phyloP scores from a whole-genome alignment of 1,140 invertebrate genomes.

The Pogonognathellus flavescens region DNA sequence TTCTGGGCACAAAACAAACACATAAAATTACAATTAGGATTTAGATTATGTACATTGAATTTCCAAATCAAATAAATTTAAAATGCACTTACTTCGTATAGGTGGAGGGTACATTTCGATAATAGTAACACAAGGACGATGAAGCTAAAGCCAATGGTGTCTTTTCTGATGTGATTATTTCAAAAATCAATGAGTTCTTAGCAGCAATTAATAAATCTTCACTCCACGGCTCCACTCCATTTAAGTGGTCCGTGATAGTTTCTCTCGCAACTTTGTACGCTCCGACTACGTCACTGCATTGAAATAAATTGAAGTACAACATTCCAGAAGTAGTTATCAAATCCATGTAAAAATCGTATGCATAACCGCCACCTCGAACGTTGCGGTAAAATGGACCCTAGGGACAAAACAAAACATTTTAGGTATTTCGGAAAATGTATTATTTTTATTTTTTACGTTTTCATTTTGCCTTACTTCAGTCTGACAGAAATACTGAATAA shows the following conservation, averaged over 20 bases:
- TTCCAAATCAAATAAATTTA: too few relatives aligned
- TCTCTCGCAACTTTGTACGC: conserved; percentile 83
- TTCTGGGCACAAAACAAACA: conserved; percentile 52
- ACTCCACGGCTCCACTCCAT: conserved; percentile 77
- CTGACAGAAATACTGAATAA: conserved; percentile 88
- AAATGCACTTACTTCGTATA: conserved; percentile 77
- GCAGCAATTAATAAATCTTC: conserved; percentile 83
- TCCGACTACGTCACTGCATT: conserved; percentile 80
- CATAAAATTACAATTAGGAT: too few relatives aligned
- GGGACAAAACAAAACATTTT: neutral
- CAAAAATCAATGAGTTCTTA: conserved; percentile 81
- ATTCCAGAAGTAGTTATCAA: conserved; percentile 78
- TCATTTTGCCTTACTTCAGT: conserved; percentile 76
- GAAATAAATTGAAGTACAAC: conserved; percentile 80
- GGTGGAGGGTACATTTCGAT: conserved; percentile 77
- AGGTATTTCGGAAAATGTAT: too few relatives aligned
- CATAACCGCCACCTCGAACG: conserved; percentile 86
- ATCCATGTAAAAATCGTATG: conserved; percentile 82
- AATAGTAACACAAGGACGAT: conserved; percentile 81
- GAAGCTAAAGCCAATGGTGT: conserved; percentile 80
- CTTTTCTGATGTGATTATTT: conserved; percentile 85
- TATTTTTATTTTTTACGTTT: neutral
- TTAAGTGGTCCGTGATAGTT: conserved; percentile 80
- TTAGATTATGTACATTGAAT: too few relatives aligned
- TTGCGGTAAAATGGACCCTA: conserved; percentile 90